Conservation (phyloP, 2,797 vertebrate species). For the Lemur catta region DNA sequence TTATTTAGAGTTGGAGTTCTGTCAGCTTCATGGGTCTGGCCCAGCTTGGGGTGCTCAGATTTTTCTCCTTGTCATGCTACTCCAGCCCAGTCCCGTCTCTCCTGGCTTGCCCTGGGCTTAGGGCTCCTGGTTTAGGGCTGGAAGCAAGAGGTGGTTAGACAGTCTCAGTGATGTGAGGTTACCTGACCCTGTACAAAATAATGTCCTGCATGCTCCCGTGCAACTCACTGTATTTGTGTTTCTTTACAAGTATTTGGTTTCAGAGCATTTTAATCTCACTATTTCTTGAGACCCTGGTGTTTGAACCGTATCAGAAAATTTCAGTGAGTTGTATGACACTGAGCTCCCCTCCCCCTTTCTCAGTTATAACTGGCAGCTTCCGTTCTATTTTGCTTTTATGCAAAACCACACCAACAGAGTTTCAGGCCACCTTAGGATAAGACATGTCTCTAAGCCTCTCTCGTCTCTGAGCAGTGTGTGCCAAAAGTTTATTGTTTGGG, state of each 20-base stretch:
- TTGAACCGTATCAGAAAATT: neutral
- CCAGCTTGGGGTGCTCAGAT: neutral
- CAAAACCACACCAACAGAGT: neutral
- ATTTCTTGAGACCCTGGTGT: neutral
- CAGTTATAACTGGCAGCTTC: neutral
- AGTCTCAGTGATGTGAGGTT: neutral
- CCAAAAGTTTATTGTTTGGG: constrained; percentile 64
- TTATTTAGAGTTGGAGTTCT: neutral
- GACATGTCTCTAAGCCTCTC: neutral
- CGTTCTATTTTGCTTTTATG: neutral
- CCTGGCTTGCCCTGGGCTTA: neutral
- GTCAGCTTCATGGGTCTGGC: neutral
- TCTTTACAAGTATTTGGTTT: neutral
- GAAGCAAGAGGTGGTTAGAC: neutral
- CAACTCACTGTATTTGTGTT: neutral
- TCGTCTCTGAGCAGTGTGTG: neutral
- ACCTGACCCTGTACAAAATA: neutral
- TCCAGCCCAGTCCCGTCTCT: neutral
- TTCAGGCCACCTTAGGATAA: neutral
- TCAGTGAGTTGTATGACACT: neutral
- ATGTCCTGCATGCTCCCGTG: accelerated
- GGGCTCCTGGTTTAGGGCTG: neutral
- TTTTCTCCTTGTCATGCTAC: neutral
- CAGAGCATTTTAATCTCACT: neutral
- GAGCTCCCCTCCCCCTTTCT: neutral